A percentile compares a stretch with the other conserved stretches of the same genome.
Evolutionary conservation across 2,113 vertebrate genomes (phyloP).

Genomic region (Cavia aperea): DNA sequence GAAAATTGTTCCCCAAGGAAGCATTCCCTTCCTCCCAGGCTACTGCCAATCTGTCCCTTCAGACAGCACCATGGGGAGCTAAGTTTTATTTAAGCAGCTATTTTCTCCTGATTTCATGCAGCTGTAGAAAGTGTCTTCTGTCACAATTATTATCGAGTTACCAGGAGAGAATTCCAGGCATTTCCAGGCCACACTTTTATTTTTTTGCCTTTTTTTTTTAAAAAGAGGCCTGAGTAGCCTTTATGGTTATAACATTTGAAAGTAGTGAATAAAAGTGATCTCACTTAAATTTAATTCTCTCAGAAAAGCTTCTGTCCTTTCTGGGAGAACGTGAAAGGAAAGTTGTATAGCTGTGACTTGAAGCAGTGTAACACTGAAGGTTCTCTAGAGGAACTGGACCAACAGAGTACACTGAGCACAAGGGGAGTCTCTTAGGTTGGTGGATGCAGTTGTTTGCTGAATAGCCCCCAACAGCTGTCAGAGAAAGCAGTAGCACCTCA

Average conservation of each 20-base stretch:
- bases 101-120: conserved; percentile 7
- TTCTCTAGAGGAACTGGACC: background rate
- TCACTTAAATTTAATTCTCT: conserved; percentile 17
- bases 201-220: background rate
- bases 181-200: background rate
- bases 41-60: background rate
- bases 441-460: too few species aligned
- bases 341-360: background rate
- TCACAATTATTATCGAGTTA: conserved; percentile 20
- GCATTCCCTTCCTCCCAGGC: background rate
- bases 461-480: too few species aligned
- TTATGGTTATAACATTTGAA: background rate
- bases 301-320: conserved; percentile 11
- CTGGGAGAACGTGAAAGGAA: background rate
- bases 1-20: background rate
- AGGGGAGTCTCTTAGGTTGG: background rate
- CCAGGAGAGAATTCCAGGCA: conserved; percentile 33
- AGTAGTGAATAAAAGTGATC: background rate
- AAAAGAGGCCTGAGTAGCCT: background rate
- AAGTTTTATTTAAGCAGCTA: conserved; percentile 6
- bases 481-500: background rate
- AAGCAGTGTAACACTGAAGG: background rate
- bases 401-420: background rate
- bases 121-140: background rate
- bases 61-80: background rate